Evolutionary conservation across 35 echinoderm and acorn worm genomes (phyloP).

Genomic region (Ophiothrix spiculata): DNA sequence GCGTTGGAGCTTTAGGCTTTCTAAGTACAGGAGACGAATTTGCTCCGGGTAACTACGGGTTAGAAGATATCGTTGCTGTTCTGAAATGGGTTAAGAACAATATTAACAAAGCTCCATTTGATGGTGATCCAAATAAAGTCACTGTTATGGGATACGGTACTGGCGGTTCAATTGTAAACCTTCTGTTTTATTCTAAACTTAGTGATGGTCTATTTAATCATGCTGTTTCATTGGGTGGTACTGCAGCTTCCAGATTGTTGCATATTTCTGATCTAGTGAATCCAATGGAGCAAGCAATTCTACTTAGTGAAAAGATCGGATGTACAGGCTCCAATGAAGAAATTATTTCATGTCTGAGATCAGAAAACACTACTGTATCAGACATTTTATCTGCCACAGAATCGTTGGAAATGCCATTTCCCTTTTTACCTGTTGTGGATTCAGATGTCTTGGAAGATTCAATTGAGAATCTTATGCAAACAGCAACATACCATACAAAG

Average conservation of each 20-base stretch:
- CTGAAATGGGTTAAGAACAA: slow-evolving; percentile 38
- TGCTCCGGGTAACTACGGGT: slow-evolving; percentile 17
- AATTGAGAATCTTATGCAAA: neutral
- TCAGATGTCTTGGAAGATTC: slow-evolving; percentile 5
- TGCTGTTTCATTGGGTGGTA: slow-evolving; percentile 18
- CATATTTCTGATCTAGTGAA: neutral
- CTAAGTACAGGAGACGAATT: slow-evolving; percentile 25
- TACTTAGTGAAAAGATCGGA: neutral
- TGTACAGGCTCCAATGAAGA: neutral
- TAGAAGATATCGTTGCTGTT: slow-evolving; percentile 18
- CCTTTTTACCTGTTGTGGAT: slow-evolving; percentile 67
- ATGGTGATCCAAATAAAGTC: slow-evolving; percentile 26
- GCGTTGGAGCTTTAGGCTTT: slow-evolving; percentile 55
- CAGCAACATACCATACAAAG: neutral
- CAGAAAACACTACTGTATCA: neutral
- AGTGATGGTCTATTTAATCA: slow-evolving; percentile 24
- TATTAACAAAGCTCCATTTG: slow-evolving; percentile 14
- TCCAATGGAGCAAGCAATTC: slow-evolving; percentile 5
- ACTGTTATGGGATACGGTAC: slow-evolving; percentile 33
- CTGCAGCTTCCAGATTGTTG: neutral
- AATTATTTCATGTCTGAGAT: slow-evolving; percentile 25
- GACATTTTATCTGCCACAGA: neutral
- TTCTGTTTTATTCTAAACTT: neutral
- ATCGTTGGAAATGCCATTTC: neutral
- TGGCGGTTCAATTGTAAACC: slow-evolving; percentile 7